A percentile compares a stretch with the other conserved stretches of the same genome.
Conservation (phyloP, 2,888 invertebrate genomes). For the Blastobasis adustella region DNA sequence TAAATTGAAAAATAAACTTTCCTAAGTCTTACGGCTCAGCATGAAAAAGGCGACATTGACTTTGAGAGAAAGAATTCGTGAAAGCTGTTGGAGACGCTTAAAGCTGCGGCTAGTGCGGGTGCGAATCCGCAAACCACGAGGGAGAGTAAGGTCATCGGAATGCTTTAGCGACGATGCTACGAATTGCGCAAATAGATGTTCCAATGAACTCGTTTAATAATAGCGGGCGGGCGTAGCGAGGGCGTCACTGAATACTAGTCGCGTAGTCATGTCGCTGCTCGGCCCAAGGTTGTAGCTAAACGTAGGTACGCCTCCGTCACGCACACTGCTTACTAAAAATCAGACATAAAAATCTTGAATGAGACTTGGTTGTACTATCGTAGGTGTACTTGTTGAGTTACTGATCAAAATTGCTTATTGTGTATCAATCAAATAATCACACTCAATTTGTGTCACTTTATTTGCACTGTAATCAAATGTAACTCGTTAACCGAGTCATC, state of each 20-base stretch:
- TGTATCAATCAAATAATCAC: too few species aligned
- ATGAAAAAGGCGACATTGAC: too few species aligned
- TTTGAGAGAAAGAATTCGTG: too few species aligned
- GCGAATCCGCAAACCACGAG: background rate
- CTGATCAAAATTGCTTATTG: too few species aligned
- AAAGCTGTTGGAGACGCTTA: too few species aligned
- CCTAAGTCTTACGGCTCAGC: too few species aligned
- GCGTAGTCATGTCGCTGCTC: conserved; percentile 29
- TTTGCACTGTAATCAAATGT: too few species aligned
- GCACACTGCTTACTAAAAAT: conserved; percentile 35
- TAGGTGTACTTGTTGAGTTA: too few species aligned
- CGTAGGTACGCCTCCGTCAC: conserved; percentile 27
- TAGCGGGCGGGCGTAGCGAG: conserved; percentile 59
- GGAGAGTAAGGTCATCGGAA: conserved; percentile 56
- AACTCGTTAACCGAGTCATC: too few species aligned
- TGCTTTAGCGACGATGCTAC: conserved; percentile 59
- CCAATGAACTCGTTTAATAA: conserved; percentile 74
- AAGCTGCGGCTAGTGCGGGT: background rate
- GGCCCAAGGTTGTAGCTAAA: conserved; percentile 28
- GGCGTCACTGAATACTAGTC: conserved; percentile 51
- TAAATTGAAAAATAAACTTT: conserved; percentile 30
- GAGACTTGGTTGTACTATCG: conserved; percentile 10
- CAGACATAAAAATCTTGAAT: conserved; percentile 30
- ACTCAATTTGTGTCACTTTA: too few species aligned
- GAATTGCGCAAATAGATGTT: conserved; percentile 74